Conservation (phyloP, 2,797 vertebrate genomes). For the Thalassophryne amazonica region DNA sequence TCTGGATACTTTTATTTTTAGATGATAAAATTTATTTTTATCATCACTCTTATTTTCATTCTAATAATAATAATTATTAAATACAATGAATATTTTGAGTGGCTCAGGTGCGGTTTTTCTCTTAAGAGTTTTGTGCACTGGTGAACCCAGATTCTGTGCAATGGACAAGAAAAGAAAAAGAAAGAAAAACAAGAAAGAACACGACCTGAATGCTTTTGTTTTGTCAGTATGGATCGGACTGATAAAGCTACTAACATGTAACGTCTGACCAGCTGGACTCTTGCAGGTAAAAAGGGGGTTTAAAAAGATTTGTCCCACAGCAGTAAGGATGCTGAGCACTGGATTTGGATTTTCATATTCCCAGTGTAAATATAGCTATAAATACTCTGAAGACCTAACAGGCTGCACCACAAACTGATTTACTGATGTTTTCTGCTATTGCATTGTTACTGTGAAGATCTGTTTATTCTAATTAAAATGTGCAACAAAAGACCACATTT, state of each 20-base stretch:
- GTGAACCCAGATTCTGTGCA: slow-evolving; percentile 70
- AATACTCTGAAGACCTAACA: slow-evolving; percentile 59
- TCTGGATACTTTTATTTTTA: slow-evolving; percentile 15
- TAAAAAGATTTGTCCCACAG: slow-evolving; percentile 20
- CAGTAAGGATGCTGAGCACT: slow-evolving; percentile 24
- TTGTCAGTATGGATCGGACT: slow-evolving; percentile 53
- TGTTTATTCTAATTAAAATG: slow-evolving; percentile 80
- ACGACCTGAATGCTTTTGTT: slow-evolving; percentile 77
- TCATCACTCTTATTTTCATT: too few species aligned
- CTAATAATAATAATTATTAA: too few species aligned
- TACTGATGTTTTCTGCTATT: slow-evolving; percentile 71
- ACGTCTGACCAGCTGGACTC: slow-evolving; percentile 15
- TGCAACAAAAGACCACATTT: slow-evolving; percentile 73
- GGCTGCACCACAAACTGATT: slow-evolving; percentile 61
- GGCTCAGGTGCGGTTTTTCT: slow-evolving; percentile 34
- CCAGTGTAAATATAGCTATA: slow-evolving; percentile 76
- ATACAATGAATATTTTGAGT: slow-evolving; percentile 8
- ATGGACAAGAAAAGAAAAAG: too few species aligned
- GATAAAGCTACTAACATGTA: slow-evolving; percentile 10
- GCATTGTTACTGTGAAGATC: slow-evolving; percentile 81
- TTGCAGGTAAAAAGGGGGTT: background rate
- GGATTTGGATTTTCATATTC: slow-evolving; percentile 45
- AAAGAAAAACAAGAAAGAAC: slow-evolving; percentile 65
- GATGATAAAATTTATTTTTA: slow-evolving; percentile 4
- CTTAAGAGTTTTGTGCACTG: slow-evolving; percentile 47